phyloP scores from a whole-genome alignment of 2,888 invertebrate species.

The Zele albiditarsus region DNA sequence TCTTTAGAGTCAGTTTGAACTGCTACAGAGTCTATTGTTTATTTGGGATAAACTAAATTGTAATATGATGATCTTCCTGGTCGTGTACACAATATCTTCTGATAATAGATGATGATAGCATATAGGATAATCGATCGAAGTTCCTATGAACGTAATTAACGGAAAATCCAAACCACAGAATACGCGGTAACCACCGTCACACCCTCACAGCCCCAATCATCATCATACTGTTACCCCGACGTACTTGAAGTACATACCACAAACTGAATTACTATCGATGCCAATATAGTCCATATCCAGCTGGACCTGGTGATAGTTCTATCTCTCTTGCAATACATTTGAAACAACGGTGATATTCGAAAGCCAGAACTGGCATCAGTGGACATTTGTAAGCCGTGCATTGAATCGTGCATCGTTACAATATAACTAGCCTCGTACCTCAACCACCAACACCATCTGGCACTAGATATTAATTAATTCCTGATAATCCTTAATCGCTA shows the following conservation, averaged over 20 bases:
- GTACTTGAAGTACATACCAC: constrained; percentile 39
- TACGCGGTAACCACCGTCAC: constrained; percentile 13
- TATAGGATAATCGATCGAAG: constrained; percentile 15
- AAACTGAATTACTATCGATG: constrained; percentile 37
- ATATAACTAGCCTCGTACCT: constrained; percentile 30
- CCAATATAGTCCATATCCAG: constrained; percentile 26
- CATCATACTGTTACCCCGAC: constrained; percentile 16
- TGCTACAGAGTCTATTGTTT: not conserved
- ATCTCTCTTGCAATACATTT: constrained; percentile 18
- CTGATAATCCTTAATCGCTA: constrained; percentile 69
- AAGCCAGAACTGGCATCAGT: constrained; percentile 13
- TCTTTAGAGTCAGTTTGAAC: not conserved
- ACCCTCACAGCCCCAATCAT: not conserved
- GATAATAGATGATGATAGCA: constrained; percentile 9
- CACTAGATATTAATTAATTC: constrained; percentile 63
- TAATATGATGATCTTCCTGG: not conserved
- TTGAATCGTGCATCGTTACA: constrained; percentile 38
- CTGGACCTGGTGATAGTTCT: constrained; percentile 18
- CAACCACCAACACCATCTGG: constrained; percentile 33
- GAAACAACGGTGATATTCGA: not conserved
- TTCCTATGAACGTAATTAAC: constrained; percentile 36
- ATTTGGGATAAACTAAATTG: not conserved
- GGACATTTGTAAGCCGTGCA: constrained; percentile 36
- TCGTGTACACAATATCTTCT: not conserved
- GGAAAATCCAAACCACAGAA: constrained; percentile 38